A percentile compares a stretch with the other conserved stretches of the same genome.
These are phyloP conservation scores for Portevinia maculata DNA, from an alignment of 2,888 invertebrate genomes.

Conservation along the genomic window DNA sequence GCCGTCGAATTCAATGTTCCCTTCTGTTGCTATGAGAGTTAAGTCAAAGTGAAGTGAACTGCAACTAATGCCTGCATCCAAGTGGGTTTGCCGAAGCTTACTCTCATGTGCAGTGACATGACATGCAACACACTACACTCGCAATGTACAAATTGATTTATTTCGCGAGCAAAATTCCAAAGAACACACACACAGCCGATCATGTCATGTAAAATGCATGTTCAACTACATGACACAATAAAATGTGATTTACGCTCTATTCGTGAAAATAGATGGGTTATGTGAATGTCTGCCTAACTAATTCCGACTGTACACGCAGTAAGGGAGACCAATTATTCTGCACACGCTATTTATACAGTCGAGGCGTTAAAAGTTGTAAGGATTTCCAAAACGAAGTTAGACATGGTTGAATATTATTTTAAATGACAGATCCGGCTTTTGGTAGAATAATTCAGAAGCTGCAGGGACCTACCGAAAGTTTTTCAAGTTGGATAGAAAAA, in stretches of 20 bases:
- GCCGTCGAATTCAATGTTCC: conserved; percentile 29
- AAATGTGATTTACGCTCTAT: conserved; percentile 51
- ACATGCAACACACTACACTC: conserved; percentile 30
- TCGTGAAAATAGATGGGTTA: conserved; percentile 22
- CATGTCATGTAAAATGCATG: conserved; percentile 58
- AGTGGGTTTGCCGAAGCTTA: conserved; percentile 13
- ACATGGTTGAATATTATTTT: too few species aligned
- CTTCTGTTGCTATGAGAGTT: conserved; percentile 25
- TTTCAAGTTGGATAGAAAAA: too few species aligned
- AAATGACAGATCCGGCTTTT: too few species aligned
- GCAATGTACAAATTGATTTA: conserved; percentile 58
- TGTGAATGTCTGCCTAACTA: conserved; percentile 11
- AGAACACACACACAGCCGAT: conserved; percentile 41
- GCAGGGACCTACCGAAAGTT: too few species aligned
- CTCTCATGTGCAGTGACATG: conserved; percentile 32
- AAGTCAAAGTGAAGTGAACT: conserved; percentile 37
- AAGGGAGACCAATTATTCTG: conserved; percentile 1
- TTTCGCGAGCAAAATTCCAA: conserved; percentile 41
- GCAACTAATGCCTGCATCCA: conserved; percentile 21
- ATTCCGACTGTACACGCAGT: background rate
- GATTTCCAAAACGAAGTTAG: too few species aligned
- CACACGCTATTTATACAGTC: background rate
- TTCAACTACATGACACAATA: conserved; percentile 51
- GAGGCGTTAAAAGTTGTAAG: too few species aligned
- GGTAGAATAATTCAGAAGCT: too few species aligned